Conservation (phyloP, 2,888 invertebrate species). For the Abscondita cerata region DNA sequence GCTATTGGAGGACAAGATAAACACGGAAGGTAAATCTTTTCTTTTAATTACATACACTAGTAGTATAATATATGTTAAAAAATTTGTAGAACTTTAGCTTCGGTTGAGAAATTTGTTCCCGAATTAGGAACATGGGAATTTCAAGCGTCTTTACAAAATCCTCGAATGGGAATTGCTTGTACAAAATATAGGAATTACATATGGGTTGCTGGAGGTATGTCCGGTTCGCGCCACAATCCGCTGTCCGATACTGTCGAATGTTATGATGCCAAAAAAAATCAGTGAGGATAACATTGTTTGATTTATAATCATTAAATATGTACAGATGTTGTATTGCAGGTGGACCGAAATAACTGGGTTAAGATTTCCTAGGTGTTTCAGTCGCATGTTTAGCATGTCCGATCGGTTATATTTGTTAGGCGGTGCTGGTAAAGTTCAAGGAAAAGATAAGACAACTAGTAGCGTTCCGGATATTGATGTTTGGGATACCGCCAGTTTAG, state of each 20-base stretch:
- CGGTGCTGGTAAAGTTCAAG: constrained; percentile 67
- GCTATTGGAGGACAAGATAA: constrained; percentile 76
- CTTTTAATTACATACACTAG: not conserved
- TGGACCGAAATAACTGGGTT: constrained; percentile 66
- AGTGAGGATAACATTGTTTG: constrained; percentile 55
- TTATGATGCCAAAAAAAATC: constrained; percentile 67
- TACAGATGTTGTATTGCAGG: constrained; percentile 51
- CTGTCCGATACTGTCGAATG: constrained; percentile 69
- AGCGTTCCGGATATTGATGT: constrained; percentile 68
- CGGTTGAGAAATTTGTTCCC: constrained; percentile 69
- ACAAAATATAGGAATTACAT: constrained; percentile 69
- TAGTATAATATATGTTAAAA: not conserved
- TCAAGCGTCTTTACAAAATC: constrained; percentile 65
- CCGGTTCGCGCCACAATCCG: constrained; percentile 63
- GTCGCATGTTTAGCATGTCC: constrained; percentile 62
- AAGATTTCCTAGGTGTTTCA: constrained; percentile 64
- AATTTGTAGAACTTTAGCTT: constrained; percentile 62
- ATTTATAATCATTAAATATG: not conserved
- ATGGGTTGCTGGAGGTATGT: constrained; percentile 79
- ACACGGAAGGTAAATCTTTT: constrained; percentile 57
- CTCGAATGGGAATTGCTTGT: constrained; percentile 69
- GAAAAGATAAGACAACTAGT: constrained; percentile 63
- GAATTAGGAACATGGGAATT: constrained; percentile 65
- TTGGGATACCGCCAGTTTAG: constrained; percentile 64
- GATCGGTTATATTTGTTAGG: constrained; percentile 71